These are phyloP conservation scores for Potamilus streckersoni DNA, from an alignment of 1,140 invertebrate genomes.

Conservation along the genomic window DNA sequence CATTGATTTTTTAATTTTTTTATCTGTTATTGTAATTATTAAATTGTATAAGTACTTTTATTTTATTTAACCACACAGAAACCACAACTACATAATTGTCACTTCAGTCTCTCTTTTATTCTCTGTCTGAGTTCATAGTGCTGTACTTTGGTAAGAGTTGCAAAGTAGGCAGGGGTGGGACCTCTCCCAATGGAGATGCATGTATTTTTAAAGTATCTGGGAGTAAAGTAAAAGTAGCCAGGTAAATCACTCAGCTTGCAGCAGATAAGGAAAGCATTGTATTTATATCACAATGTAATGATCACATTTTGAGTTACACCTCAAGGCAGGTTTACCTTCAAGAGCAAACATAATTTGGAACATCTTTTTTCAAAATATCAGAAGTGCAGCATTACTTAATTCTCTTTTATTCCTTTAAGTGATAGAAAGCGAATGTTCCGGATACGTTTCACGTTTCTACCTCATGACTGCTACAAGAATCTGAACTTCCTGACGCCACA, in stretches of 20 bases:
- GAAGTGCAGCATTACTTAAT: background rate
- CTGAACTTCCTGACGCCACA: slow-evolving; percentile 79
- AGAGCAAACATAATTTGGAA: background rate
- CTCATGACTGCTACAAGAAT: slow-evolving; percentile 77
- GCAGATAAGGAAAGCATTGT: too few species aligned
- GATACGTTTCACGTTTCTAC: slow-evolving; percentile 79
- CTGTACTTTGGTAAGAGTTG: slow-evolving; percentile 73
- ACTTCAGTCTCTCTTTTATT: background rate
- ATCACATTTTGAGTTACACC: too few species aligned
- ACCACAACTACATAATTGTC: background rate
- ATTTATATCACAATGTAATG: too few species aligned
- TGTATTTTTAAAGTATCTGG: too few species aligned
- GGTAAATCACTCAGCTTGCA: too few species aligned
- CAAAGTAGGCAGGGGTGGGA: too few species aligned
- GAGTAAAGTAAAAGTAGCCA: too few species aligned
- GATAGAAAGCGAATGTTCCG: slow-evolving; percentile 50
- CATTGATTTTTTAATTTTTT: too few species aligned
- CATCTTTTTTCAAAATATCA: background rate
- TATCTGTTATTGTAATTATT: too few species aligned
- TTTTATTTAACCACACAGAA: too few species aligned
- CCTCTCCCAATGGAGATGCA: too few species aligned
- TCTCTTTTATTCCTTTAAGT: slow-evolving; percentile 35
- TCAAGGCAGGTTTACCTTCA: background rate
- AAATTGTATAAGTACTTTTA: too few species aligned
- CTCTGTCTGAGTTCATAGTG: slow-evolving; percentile 72